phyloP scores from a whole-genome alignment of 2,113 vertebrate genomes.

The Varanus komodoensis region DNA sequence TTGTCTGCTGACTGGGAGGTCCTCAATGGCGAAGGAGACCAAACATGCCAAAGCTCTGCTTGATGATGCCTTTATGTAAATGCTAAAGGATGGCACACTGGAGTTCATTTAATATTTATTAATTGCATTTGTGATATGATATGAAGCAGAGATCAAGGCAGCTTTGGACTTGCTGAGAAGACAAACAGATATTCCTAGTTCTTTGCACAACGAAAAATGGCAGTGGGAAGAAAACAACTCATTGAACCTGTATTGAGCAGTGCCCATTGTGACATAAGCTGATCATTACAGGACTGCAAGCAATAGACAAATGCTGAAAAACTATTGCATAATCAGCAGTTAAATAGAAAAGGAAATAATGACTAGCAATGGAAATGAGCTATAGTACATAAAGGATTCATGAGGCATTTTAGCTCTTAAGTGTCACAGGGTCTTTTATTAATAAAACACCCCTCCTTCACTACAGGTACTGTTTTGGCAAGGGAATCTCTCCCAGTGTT shows the following conservation, averaged over 20 bases:
- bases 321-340: not conserved
- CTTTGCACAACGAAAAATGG: not conserved
- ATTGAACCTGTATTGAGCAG: rapidly evolving
- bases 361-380: not conserved
- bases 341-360: not conserved
- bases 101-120: not conserved
- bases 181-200: not conserved
- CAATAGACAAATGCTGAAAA: not conserved
- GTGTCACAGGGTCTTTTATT: not conserved
- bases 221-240: not conserved
- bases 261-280: not conserved
- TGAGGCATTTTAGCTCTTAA: not conserved
- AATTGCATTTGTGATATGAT: too few species aligned
- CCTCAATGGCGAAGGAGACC: not conserved
- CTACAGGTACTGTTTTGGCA: not conserved
- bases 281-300: not conserved
- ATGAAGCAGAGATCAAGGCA: not conserved
- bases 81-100: not conserved
- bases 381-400: rapidly evolving
- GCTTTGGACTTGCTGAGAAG: not conserved
- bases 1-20: not conserved
- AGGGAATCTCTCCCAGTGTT: not conserved
- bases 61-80: not conserved
- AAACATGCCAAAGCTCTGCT: not conserved
- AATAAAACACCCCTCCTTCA: not conserved